Conservation (phyloP, 2,113 vertebrate species). For the rabbit (Oryctolagus cuniculus) region DNA sequence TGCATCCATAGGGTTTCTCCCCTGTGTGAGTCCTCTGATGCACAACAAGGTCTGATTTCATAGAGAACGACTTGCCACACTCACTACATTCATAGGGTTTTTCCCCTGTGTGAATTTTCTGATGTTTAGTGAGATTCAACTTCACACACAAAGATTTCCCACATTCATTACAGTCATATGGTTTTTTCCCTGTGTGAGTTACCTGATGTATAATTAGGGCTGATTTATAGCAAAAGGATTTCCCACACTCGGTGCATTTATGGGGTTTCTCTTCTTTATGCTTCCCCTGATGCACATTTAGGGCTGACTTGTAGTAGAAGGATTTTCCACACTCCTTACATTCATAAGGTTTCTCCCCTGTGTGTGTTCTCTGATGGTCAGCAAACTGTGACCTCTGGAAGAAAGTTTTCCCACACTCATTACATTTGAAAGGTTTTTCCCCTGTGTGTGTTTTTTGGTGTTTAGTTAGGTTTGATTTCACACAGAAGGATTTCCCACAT, state of each 20-base stretch:
- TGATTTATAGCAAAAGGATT: slow-evolving; percentile 52
- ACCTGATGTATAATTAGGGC: slow-evolving; percentile 17
- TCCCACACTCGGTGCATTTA: slow-evolving; percentile 14
- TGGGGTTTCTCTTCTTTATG: slow-evolving; percentile 14
- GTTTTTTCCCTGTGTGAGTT: slow-evolving; percentile 20
- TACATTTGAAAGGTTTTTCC: slow-evolving; percentile 43
- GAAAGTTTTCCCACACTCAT: slow-evolving; percentile 6
- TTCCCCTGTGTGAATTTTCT: slow-evolving; percentile 33
- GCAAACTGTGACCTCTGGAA: slow-evolving; percentile 17
- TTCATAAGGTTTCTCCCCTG: neutral
- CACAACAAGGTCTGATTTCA: neutral
- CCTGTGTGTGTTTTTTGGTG: neutral
- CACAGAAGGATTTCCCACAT: slow-evolving; percentile 29
- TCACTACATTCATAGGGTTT: neutral
- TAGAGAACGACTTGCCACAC: slow-evolving; percentile 11
- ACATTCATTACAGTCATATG: slow-evolving; percentile 5
- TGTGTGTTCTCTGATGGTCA: slow-evolving; percentile 27
- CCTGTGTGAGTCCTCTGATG: neutral
- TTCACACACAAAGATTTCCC: slow-evolving; percentile 47
- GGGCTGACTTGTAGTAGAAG: slow-evolving; percentile 36
- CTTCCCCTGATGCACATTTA: neutral
- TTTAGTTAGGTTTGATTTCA: slow-evolving; percentile 54
- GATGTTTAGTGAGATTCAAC: slow-evolving; percentile 3
- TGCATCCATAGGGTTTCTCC: neutral
- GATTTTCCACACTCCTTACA: slow-evolving; percentile 32